These are phyloP conservation scores for Betta splendens DNA, from an alignment of 2,797 vertebrate genomes.

Conservation along the genomic window DNA sequence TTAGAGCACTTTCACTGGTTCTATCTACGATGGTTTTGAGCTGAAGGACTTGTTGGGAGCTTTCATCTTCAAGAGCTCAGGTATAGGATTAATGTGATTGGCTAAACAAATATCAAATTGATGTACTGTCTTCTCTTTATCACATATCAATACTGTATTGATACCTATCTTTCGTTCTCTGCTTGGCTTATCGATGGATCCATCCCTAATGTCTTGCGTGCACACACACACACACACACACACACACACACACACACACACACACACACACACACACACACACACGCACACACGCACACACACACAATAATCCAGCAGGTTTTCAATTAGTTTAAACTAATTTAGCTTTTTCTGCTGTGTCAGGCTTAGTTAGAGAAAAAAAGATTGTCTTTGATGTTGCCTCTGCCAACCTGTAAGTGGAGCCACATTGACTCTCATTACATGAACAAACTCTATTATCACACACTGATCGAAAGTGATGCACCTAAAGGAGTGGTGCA, in stretches of 20 bases:
- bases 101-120: conserved; percentile 21
- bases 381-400: not conserved
- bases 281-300: not conserved
- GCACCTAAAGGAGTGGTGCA: no score
- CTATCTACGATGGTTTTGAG: no score
- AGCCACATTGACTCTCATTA: not conserved
- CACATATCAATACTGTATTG: conserved; percentile 21
- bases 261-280: not conserved
- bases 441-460: not conserved
- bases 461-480: not conserved
- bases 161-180: conserved; percentile 13
- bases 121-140: conserved; percentile 24
- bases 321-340: conserved; percentile 11
- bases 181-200: not conserved
- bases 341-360: not conserved
- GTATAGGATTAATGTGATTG: not conserved
- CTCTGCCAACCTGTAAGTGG: not conserved
- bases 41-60: no score
- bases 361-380: not conserved
- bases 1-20: no score
- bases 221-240: no score
- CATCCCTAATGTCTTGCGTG: no score
- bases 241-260: no score
- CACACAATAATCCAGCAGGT: not conserved
- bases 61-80: not conserved